Evolutionary conservation across 2,797 vertebrate species (phyloP), one percentile per base, ranked within the genome.

Genomic region (Aldrovandia affinis): DNA sequence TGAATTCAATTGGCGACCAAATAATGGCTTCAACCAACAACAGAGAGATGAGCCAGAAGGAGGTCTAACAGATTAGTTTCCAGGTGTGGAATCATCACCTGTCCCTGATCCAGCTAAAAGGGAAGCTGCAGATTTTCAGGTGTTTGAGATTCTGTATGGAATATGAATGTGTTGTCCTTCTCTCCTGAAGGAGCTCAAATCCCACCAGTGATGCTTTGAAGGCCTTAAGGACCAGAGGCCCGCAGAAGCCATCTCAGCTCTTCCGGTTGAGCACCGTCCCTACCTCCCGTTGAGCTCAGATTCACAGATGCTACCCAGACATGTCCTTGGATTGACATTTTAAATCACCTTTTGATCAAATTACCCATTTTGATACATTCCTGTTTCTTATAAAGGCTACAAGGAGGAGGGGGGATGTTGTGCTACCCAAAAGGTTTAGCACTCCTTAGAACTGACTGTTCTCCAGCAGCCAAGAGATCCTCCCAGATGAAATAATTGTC

Each of bases 311-410:
- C 73, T 82, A 20, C 88, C 77, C 81, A 81, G 81, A 85, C 88
- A 87, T 54, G 78, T 86, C 85, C 88, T 88, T 78, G 78, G 89
- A 80, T 78, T 73, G 87, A 90, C 87, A 86, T 73, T 84, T 81
- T 84, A 83, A n/a, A 89, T 84, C 87, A 28, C 14, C 89, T 22
- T 2, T 75, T 83, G 65, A 83, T n/a, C 78, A 89, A 84, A 86
- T 88, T 87, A 91, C 54, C 61, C 63, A 75, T 84, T 77, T 18
- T 78, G 85, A 81, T 80, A 77, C 0, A 30, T 82, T 57, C 18
- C 1, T 61, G 54, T 82, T 75, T 63, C 50, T 85, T 61, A 54
- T 75, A 33, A 57, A 75, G 79, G 3, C 25, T 54, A 59, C 3
- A 52, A 42, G 44, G 57, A 52, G 82, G 18, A 22, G 20, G 3